These are phyloP conservation scores for Rhabdornis inornatus DNA, from an alignment of 2,113 vertebrate genomes.

Conservation along the genomic window DNA sequence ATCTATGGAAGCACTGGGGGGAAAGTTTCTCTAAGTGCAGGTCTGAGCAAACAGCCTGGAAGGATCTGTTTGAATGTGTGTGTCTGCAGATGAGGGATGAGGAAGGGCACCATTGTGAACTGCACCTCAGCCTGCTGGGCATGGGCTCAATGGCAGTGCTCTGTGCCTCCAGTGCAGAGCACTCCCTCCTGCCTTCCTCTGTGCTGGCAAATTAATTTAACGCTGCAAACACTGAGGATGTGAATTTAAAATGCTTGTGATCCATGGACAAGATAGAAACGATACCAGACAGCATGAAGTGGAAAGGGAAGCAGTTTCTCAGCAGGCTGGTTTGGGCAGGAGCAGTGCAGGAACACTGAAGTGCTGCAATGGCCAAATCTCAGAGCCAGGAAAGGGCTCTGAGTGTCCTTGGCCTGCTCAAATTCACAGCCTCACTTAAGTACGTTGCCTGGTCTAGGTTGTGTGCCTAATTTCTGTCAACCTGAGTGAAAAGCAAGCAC, in stretches of 20 bases:
- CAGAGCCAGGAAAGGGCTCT: not conserved
- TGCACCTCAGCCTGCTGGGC: not conserved
- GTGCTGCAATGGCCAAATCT: not conserved
- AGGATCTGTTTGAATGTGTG: not conserved
- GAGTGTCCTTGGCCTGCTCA: not conserved
- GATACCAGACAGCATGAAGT: fast-evolving
- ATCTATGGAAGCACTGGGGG: not conserved
- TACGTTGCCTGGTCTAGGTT: not conserved
- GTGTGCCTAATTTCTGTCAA: not conserved
- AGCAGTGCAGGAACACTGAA: not conserved
- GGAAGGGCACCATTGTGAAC: not conserved
- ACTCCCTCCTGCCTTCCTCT: not conserved
- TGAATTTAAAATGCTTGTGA: not conserved
- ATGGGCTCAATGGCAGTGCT: not conserved
- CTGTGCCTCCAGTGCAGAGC: not conserved
- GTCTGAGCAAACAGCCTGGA: not conserved
- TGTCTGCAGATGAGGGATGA: not conserved
- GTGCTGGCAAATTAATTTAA: not conserved
- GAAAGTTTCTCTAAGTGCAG: not conserved
- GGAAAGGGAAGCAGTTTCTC: not conserved
- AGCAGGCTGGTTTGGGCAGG: not conserved
- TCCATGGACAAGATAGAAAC: not conserved
- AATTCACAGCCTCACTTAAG: not conserved
- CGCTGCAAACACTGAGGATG: not conserved
- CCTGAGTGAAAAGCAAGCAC: not conserved